Percentiles rank a stretch among this genome's conserved stretches.
Conservation (phyloP, 1,140 invertebrate genomes). For the Micrasema minimum region DNA sequence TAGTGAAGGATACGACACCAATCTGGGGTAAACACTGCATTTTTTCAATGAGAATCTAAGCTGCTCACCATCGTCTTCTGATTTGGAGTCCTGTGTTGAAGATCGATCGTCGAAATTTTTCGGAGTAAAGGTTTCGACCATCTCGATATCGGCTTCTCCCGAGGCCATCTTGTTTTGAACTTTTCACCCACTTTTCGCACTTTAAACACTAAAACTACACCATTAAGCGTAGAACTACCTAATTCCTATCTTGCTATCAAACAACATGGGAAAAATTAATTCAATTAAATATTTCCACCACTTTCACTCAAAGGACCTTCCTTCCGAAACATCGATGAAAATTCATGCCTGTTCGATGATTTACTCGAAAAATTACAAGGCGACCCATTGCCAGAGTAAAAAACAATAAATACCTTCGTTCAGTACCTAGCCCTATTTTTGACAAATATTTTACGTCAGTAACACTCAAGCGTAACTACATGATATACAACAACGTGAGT, state of each 20-base stretch:
- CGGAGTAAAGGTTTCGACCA: slow-evolving; percentile 61
- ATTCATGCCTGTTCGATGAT: slow-evolving; percentile 44
- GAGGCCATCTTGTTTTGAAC: slow-evolving; percentile 47
- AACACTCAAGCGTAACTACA: background rate
- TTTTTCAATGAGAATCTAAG: slow-evolving; percentile 30
- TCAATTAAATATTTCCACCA: slow-evolving; percentile 35
- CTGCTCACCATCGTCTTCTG: slow-evolving; percentile 65
- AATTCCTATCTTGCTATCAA: slow-evolving; percentile 24
- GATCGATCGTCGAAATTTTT: slow-evolving; percentile 56
- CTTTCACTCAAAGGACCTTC: slow-evolving; percentile 41
- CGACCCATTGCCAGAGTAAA: too few relatives aligned
- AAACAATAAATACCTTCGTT: too few relatives aligned
- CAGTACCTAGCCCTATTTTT: background rate
- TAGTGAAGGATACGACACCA: slow-evolving; percentile 9
- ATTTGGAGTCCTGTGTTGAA: slow-evolving; percentile 58
- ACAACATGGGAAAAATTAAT: slow-evolving; percentile 36
- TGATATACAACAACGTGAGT: slow-evolving; percentile 22
- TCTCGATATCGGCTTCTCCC: slow-evolving; percentile 65
- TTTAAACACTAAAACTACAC: slow-evolving; percentile 32
- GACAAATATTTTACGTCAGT: slow-evolving; percentile 13
- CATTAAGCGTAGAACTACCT: slow-evolving; percentile 38
- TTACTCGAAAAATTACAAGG: slow-evolving; percentile 24
- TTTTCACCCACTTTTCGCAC: slow-evolving; percentile 37
- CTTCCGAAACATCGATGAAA: slow-evolving; percentile 44
- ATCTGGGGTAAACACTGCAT: background rate